phyloP scores from a whole-genome alignment of 2,888 invertebrate genomes.

The Petrophora chlorosata region DNA sequence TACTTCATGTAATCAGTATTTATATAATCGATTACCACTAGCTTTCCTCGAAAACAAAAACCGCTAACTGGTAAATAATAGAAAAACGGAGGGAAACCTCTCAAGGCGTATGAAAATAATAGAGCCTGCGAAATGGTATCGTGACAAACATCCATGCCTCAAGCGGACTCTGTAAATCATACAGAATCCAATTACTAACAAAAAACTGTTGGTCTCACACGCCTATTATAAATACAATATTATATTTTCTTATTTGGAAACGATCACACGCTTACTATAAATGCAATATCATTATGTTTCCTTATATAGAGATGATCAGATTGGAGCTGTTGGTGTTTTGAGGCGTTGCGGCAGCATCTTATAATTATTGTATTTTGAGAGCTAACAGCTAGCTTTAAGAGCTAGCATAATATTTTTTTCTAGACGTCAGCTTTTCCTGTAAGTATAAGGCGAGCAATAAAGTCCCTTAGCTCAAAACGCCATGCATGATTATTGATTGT shows the following conservation, averaged over 20 bases:
- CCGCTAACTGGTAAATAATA: conserved; percentile 14
- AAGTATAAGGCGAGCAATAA: no score
- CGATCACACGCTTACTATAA: no score
- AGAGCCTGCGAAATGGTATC: conserved; percentile 73
- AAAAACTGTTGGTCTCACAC: conserved; percentile 66
- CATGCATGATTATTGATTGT: no score
- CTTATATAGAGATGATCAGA: no score
- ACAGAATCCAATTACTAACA: conserved; percentile 78
- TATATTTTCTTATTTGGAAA: background rate
- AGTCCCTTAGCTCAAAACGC: no score
- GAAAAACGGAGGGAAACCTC: conserved; percentile 15
- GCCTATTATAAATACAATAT: conserved; percentile 25
- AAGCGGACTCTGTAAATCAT: conserved; percentile 69
- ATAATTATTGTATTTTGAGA: no score
- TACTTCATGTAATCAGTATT: background rate
- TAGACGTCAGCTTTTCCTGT: background rate
- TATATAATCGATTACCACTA: background rate
- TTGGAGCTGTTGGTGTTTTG: no score
- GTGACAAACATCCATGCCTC: conserved; percentile 82
- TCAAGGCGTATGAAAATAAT: conserved; percentile 46
- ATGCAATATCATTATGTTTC: no score
- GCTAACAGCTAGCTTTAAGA: no score
- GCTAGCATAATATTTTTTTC: no score
- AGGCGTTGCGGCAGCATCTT: no score
- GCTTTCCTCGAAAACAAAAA: conserved; percentile 4